Evolutionary conservation across 2,113 vertebrate genomes (phyloP), one percentile per base, ranked within the genome.

Genomic region (Oryctolagus cuniculus): DNA sequence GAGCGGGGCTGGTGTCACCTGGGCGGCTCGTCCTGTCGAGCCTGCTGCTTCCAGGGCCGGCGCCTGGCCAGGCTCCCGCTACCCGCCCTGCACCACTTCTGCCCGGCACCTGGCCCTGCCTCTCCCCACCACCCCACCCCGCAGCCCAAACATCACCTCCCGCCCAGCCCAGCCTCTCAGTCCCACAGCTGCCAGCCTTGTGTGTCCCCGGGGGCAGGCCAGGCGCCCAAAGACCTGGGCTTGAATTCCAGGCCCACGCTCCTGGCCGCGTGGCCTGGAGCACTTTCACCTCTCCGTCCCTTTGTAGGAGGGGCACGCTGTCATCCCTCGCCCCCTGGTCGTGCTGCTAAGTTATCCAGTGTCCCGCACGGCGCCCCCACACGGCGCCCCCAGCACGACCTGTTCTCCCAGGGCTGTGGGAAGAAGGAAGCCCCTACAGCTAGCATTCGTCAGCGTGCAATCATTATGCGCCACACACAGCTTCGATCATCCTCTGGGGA

Each of bases 161-260:
- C 97, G 5, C 97, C 97, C 84, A 96, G 77, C 93, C 96, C 7
- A 3, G 99, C 91, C 95, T 98, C 93, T 70, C 98, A 98, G 53
- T 98, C 98, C 86, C 98, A 98, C 97, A 99, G 98, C 61, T 98
- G 98, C 92, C 98, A 98, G 16, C 67, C 95, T 49, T 98, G 51
- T 86, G 25, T 98, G 34, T 98, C 98, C 29, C 90, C 64, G 55
- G 73, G 84, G 51, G 27, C 21, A 36, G 22, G 16, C 6, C 31
- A 10, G 25, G 63, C 38, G 5, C 66, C 70, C 36, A 63, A 29
- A 73, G 78, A 4, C 15, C 34, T 38, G 63, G 34, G 24, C 74
- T 69, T 81, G 72, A 85, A 61, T 74, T n/a, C 16, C 15, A 16
- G 55, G 36, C 64, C 38, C 85, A 21, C 2, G 1, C 10, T 29